Evolutionary conservation across 2,113 vertebrate genomes (phyloP), one percentile per base, ranked within the genome.

Genomic region (Paramisgurnus dabryanus): DNA sequence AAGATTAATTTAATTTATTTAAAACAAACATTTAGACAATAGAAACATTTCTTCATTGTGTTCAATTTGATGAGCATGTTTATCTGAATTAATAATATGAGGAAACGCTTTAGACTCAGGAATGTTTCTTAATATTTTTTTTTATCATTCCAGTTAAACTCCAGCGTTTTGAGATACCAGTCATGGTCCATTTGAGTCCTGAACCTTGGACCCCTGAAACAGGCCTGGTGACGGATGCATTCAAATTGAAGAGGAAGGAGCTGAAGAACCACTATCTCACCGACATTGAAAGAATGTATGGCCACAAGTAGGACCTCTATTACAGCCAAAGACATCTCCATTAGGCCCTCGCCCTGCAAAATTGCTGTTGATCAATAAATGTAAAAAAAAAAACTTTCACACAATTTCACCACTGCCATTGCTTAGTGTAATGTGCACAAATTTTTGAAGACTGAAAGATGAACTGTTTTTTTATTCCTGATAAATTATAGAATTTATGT

Each of bases 191-290:
- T 34, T 84, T 99, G 79, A 99, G 96, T 85, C 94, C 98, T 0
- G 97, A 99, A 8, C 96, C 96, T 0, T 99, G 98, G 98, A 99
- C 98, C 1, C 97, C 97, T 0, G 98, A 99, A 91, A 99, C 96
- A 0, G 98, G 98, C 39, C 87, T 99, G 3, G 98, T 99, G 50
- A 99, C 98, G 0, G 98, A 99, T 1, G 97, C 98, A 0, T 99
- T 99, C 91, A 99, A 99, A 89, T 90, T 99, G 89, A 99, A 97
- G 91, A 95, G 98, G 85, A 99, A 96, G 89, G 97, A 98, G 86
- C 90, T 99, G 86, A 98, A 95, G 93, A 97, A 98, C 89, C 96
- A 98, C 93, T 99, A 98, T 92, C 93, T 97, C 84, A 93, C 93
- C 0, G 95, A 99, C 88, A 99, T 99, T 6, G 97, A 99, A 89